Percentiles rank a stretch among this genome's conserved stretches.
Evolutionary conservation across 2,797 vertebrate species (phyloP).

Genomic region (Silurus aristotelis): DNA sequence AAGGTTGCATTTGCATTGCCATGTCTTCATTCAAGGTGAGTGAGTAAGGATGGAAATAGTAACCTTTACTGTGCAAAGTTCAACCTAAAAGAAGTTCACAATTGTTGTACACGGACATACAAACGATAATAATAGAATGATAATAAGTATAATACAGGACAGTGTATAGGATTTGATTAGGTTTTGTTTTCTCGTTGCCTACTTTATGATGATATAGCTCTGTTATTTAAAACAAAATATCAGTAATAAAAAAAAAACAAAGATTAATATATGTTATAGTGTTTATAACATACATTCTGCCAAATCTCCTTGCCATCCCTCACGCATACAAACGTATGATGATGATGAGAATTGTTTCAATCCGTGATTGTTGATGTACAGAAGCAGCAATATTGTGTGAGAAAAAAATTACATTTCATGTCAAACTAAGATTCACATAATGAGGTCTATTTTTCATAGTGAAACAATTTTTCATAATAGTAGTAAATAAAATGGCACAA

Average conservation of each 20-base stretch:
- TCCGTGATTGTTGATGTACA: background rate
- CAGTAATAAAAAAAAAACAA: background rate
- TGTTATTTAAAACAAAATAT: background rate
- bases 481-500: background rate
- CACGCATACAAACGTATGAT: background rate
- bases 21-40: slow-evolving; percentile 12
- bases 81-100: slow-evolving; percentile 3
- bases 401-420: background rate
- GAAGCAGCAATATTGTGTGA: background rate
- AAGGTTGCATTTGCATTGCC: slow-evolving; percentile 32
- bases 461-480: background rate
- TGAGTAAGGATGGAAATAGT: slow-evolving; percentile 24
- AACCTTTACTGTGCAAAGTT: slow-evolving; percentile 27
- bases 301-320: background rate
- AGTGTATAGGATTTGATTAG: slow-evolving; percentile 6
- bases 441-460: background rate
- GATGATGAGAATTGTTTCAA: background rate
- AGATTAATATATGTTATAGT: background rate
- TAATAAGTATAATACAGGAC: background rate
- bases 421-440: background rate
- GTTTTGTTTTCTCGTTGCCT: background rate
- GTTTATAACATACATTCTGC: background rate
- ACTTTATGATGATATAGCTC: background rate
- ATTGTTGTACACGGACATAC: background rate
- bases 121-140: background rate